Conservation (phyloP, 2,888 invertebrate species). For the Nephrotoma guestfalica region DNA sequence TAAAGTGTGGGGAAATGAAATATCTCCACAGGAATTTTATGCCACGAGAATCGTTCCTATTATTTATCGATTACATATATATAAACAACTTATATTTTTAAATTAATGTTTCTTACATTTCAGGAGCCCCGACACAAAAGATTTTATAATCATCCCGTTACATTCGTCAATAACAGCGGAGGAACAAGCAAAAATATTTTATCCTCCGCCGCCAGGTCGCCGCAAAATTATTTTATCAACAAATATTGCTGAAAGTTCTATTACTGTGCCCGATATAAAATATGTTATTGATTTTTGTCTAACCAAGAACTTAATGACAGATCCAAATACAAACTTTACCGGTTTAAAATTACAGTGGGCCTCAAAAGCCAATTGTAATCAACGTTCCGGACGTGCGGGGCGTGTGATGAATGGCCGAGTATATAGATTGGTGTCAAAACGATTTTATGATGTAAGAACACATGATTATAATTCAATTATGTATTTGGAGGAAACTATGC, state of each 20-base stretch:
- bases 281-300: slow-evolving; percentile 89
- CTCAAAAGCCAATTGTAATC: slow-evolving; percentile 74
- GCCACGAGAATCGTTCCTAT: too few relatives aligned
- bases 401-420: slow-evolving; percentile 74
- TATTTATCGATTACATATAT: not conserved
- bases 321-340: slow-evolving; percentile 50
- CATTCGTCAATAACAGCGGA: slow-evolving; percentile 68
- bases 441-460: slow-evolving; percentile 44
- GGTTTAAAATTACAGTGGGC: slow-evolving; percentile 73
- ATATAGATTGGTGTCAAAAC: slow-evolving; percentile 58
- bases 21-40: too few relatives aligned
- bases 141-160: slow-evolving; percentile 31
- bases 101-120: not conserved
- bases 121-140: slow-evolving; percentile 13
- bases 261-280: slow-evolving; percentile 76
- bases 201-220: slow-evolving; percentile 19
- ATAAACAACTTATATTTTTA: too few relatives aligned
- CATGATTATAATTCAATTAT: not conserved
- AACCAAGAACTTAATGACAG: slow-evolving; percentile 65
- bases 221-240: slow-evolving; percentile 81
- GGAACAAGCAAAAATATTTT: slow-evolving; percentile 51
- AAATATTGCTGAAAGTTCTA: slow-evolving; percentile 85
- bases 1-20: too few relatives aligned
- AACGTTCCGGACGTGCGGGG: slow-evolving; percentile 83
- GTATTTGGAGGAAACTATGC: not conserved